These are phyloP conservation scores for Drosophila melanica DNA, from an alignment of 1,140 invertebrate species.

Conservation along the genomic window DNA sequence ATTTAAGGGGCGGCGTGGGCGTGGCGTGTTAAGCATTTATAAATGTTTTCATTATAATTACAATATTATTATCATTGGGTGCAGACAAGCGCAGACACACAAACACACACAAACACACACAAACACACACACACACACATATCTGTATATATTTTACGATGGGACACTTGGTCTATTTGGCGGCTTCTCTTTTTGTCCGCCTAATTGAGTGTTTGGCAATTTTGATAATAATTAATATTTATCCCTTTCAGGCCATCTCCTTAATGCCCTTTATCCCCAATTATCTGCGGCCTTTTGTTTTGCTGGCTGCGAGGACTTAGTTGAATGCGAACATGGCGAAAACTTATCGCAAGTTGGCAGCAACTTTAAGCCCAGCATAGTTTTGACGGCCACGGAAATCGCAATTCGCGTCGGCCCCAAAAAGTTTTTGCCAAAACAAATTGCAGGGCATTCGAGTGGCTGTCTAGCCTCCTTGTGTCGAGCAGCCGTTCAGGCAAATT, in stretches of 20 bases:
- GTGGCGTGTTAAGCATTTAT: slow-evolving; percentile 42
- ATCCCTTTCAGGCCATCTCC: slow-evolving; percentile 7
- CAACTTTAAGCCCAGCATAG: slow-evolving; percentile 16
- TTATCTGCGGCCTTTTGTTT: too few relatives aligned
- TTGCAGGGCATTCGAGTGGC: slow-evolving; percentile 4
- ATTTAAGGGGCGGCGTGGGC: not conserved
- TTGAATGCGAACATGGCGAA: not conserved
- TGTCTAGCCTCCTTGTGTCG: not conserved
- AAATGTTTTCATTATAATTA: slow-evolving; percentile 75
- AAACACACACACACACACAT: slow-evolving; percentile 18
- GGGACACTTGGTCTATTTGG: not conserved
- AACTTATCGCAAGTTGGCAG: slow-evolving; percentile 3
- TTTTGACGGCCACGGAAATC: not conserved
- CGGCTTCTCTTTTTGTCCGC: not conserved
- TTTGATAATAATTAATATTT: slow-evolving; percentile 76
- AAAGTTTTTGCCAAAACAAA: not conserved
- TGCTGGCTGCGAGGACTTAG: too few relatives aligned
- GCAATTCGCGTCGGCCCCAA: not conserved
- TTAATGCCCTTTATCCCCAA: too few relatives aligned
- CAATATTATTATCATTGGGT: slow-evolving; percentile 58
- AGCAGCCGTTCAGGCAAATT: slow-evolving; percentile 1
- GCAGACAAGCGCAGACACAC: slow-evolving; percentile 28
- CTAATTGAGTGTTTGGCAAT: slow-evolving; percentile 57
- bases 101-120: slow-evolving; percentile 10
- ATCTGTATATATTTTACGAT: not conserved